Evolutionary conservation across 2,888 invertebrate genomes (phyloP).

Genomic region (Schizotus pectinicornis): DNA sequence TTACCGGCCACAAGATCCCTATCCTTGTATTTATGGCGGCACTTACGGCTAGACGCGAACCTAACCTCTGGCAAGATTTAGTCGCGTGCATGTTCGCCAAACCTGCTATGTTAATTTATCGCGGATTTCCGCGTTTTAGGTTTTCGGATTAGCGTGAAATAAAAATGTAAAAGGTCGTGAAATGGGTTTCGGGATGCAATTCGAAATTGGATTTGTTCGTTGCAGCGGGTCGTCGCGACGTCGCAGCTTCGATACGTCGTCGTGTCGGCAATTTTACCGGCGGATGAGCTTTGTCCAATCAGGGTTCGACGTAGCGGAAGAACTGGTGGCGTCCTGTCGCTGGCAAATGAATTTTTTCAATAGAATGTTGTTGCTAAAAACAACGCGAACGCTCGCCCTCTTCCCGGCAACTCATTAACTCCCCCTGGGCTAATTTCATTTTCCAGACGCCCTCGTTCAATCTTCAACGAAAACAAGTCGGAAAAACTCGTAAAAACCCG

Average conservation of each 20-base stretch:
- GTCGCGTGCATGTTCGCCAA: too few relatives aligned
- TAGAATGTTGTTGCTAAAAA: constrained; percentile 1
- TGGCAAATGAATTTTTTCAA: constrained; percentile 25
- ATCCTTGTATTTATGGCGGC: constrained; percentile 1
- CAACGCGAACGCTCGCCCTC: too few relatives aligned
- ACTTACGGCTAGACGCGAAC: neutral
- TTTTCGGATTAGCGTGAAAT: constrained; percentile 6
- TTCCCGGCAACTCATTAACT: constrained; percentile 34
- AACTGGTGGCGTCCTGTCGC: constrained; percentile 26
- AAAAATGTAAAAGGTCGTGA: constrained; percentile 32
- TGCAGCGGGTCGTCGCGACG: constrained; percentile 17
- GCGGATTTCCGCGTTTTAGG: constrained; percentile 2
- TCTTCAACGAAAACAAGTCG: constrained; percentile 37
- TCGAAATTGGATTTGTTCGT: constrained; percentile 35
- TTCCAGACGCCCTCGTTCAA: constrained; percentile 31
- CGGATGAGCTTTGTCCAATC: constrained; percentile 45
- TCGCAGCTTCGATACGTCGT: constrained; percentile 20
- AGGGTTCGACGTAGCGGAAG: constrained; percentile 34
- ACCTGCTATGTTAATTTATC: too few relatives aligned
- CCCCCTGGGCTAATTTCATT: constrained; percentile 39
- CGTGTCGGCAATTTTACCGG: constrained; percentile 42
- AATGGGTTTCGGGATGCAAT: constrained; percentile 39
- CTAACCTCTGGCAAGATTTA: neutral
- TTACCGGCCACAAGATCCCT: neutral
- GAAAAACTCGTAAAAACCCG: constrained; percentile 39